A percentile compares a stretch with the other conserved stretches of the same genome.
phyloP scores from a whole-genome alignment of 2,797 vertebrate genomes.

The Sitta carolinensis region DNA sequence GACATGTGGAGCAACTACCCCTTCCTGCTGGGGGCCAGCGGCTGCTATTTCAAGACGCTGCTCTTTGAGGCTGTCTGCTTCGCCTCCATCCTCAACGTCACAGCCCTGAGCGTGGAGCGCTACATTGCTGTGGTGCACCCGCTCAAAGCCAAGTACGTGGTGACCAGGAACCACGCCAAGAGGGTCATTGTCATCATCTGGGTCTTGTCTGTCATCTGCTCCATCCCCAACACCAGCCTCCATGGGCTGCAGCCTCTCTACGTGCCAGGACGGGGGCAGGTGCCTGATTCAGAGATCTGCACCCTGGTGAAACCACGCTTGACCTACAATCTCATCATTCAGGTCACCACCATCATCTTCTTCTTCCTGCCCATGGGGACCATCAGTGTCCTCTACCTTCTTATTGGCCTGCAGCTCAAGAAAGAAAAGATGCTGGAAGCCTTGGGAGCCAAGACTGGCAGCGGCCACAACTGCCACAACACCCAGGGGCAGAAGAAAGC shows the following conservation, averaged over 20 bases:
- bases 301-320: slow-evolving; percentile 80
- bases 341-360: slow-evolving; percentile 88
- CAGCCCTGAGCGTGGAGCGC: slow-evolving; percentile 89
- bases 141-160: slow-evolving; percentile 86
- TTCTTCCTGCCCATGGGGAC: slow-evolving; percentile 91
- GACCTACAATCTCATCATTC: slow-evolving; percentile 90
- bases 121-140: slow-evolving; percentile 94
- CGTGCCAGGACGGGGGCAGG: slow-evolving; percentile 54
- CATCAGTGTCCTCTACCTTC: slow-evolving; percentile 89
- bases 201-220: slow-evolving; percentile 84
- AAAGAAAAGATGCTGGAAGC: slow-evolving; percentile 81
- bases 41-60: slow-evolving; percentile 91
- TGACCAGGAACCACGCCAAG: slow-evolving; percentile 87
- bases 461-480: slow-evolving; percentile 64
- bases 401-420: slow-evolving; percentile 87
- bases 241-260: slow-evolving; percentile 82
- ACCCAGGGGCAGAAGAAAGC: slow-evolving; percentile 76
- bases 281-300: slow-evolving; percentile 83
- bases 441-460: slow-evolving; percentile 70
- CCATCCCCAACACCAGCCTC: slow-evolving; percentile 92
- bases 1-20: slow-evolving; percentile 95
- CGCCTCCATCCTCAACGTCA: slow-evolving; percentile 93
- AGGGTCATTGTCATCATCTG: slow-evolving; percentile 86
- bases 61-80: slow-evolving; percentile 93
- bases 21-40: slow-evolving; percentile 83